Base-by-base conservation (phyloP, 2,113 vertebrate species). In the Notarius quadriscutis region DNA sequence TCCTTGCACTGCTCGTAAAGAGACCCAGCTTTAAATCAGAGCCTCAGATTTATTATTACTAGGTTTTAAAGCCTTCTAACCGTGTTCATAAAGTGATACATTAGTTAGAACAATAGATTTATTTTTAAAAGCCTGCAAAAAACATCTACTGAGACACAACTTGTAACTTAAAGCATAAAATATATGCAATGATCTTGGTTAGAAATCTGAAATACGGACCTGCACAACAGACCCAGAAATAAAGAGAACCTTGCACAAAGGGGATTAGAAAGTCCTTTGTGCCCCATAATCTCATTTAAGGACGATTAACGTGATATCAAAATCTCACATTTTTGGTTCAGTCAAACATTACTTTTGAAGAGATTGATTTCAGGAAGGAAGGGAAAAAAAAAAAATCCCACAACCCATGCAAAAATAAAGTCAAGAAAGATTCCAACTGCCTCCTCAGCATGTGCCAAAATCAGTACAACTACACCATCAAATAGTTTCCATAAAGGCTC, bases 301-400 rank as follows among this genome's bases (percentile, higher is more conserved):
- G 25, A 87, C 12, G 58, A 85, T 81, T 62, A 17, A 84, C 12
- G 67, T 72, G 80, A 74, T 75, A 48, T 74, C 63, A 85, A 77
- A 77, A 41, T n/a, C 77, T 85, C 82, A 91, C 91, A 95, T 97
- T 96, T 98, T 98, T 98, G 96, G 97, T 99, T 98, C 96, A 95
- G 97, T 96, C 74, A 71, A 63, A 74, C 34, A 11, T 75, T 79
- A 71, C 94, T 97, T 53, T 2, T 9, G 30, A 89, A 92, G 95
- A 97, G 94, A 95, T 94, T 92, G 95, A 95, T 96, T 96, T 96
- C 95, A 96, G 95, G 95, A 96, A 41, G 41, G 41, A 41, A 41
- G 4, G 4, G 2, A 4, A 34, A 34, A 34, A 34, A 41, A 87
- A 90, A 92, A 90, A 25, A 87, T 58, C 80, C 78, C n/a, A 20